A percentile compares a stretch with the other conserved stretches of the same genome.
Evolutionary conservation across 2,888 invertebrate species (phyloP).

Genomic region (Leptogaster cylindrica): DNA sequence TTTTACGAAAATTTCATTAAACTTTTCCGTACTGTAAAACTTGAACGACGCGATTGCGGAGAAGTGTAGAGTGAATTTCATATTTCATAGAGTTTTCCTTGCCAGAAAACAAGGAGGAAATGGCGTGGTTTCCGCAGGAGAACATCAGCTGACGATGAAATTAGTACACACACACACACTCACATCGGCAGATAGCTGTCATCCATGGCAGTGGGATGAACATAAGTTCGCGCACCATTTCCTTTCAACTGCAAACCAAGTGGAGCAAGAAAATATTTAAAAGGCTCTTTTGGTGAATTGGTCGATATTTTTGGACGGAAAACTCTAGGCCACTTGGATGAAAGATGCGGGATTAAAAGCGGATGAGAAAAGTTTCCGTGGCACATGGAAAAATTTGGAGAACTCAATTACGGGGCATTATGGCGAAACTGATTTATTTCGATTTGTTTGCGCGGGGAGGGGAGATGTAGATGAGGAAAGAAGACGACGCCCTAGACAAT

Average conservation of each 20-base stretch:
- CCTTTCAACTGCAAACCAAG: conserved; percentile 42
- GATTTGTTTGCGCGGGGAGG: conserved; percentile 7
- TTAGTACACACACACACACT: background rate
- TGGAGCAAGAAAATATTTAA: conserved; percentile 46
- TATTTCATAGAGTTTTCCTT: conserved; percentile 27
- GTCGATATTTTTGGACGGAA: background rate
- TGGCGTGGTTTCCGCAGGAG: conserved; percentile 9
- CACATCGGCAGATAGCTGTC: background rate
- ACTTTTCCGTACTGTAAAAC: background rate
- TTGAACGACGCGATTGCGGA: background rate
- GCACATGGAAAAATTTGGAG: conserved; percentile 14
- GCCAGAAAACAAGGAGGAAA: background rate
- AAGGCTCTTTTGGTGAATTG: no score
- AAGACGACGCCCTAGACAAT: conserved; percentile 43
- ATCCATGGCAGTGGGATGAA: background rate
- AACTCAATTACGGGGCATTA: conserved; percentile 45
- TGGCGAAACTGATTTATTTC: conserved; percentile 44
- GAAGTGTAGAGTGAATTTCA: conserved; percentile 21
- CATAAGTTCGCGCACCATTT: conserved; percentile 44
- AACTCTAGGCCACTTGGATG: background rate
- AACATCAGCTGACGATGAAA: background rate
- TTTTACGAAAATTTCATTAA: conserved; percentile 22
- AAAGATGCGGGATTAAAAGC: background rate
- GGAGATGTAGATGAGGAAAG: no score
- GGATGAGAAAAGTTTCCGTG: conserved; percentile 7